Conservation (phyloP, 2,113 vertebrate species). For the Anoplopoma fimbria region DNA sequence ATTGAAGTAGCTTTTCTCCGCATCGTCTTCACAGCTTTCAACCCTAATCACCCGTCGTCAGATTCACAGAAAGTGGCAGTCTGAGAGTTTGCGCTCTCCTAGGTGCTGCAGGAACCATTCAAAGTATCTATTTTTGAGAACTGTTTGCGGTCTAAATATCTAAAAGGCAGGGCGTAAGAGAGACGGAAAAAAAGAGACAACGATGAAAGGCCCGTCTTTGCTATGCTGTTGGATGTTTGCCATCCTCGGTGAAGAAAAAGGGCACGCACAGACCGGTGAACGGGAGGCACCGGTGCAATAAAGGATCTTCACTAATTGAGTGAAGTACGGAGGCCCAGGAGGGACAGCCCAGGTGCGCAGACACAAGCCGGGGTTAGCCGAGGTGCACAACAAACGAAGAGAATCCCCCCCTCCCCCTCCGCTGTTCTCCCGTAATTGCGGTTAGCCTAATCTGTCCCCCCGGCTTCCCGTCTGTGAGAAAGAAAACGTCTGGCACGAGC, state of each 20-base stretch:
- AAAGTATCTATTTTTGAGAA: constrained; percentile 53
- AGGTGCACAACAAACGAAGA: constrained; percentile 50
- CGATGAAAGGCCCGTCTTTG: constrained; percentile 41
- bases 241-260: constrained; percentile 28
- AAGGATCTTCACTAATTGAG: constrained; percentile 60
- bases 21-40: constrained; percentile 26
- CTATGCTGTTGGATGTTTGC: constrained; percentile 45
- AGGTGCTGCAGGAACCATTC: constrained; percentile 15
- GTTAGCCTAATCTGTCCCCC: constrained; percentile 64
- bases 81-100: constrained; percentile 18
- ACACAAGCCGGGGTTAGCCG: constrained; percentile 39
- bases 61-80: background rate
- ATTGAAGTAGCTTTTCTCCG: background rate
- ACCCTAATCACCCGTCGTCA: constrained; percentile 7
- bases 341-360: constrained; percentile 60
- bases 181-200: background rate
- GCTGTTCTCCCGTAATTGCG: constrained; percentile 57
- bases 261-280: background rate
- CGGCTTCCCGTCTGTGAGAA: constrained; percentile 22
- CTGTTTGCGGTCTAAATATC: constrained; percentile 37
- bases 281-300: constrained; percentile 62
- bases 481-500: constrained; percentile 16
- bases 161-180: constrained; percentile 1
- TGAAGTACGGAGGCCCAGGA: constrained; percentile 44
- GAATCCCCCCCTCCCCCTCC: constrained; percentile 57